These are phyloP conservation scores for Gallirallus australis DNA, from an alignment of 2,797 vertebrate species.

Conservation along the genomic window DNA sequence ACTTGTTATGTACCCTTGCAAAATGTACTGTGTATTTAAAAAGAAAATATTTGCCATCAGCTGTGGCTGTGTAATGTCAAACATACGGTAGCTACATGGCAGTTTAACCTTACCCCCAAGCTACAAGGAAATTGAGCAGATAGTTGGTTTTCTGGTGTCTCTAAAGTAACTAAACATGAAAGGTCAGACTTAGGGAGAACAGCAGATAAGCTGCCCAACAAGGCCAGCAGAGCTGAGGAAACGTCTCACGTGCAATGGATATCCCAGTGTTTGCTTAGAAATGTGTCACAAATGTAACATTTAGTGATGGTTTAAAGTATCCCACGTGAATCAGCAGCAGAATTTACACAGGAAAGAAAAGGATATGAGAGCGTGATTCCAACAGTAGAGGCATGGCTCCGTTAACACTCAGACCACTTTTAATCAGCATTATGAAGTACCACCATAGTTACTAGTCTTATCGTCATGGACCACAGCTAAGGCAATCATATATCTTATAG, in stretches of 20 bases:
- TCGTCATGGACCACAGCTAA: not conserved
- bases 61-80: slow-evolving; percentile 30
- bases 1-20: not conserved
- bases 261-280: slow-evolving; percentile 20
- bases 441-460: not conserved
- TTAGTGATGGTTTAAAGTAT: slow-evolving; percentile 9
- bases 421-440: not conserved
- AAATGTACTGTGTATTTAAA: slow-evolving; percentile 23
- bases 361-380: not conserved
- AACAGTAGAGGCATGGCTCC: not conserved
- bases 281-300: not conserved
- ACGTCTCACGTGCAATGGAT: slow-evolving; percentile 1
- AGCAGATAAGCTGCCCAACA: slow-evolving; percentile 53
- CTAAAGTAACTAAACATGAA: slow-evolving; percentile 28
- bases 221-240: slow-evolving; percentile 33
- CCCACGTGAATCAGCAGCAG: not conserved
- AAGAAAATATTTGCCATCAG: slow-evolving; percentile 67
- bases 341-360: not conserved
- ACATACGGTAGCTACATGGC: slow-evolving; percentile 9
- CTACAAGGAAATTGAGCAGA: slow-evolving; percentile 42
- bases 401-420: not conserved
- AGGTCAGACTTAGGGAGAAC: slow-evolving; percentile 14
- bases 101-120: slow-evolving; percentile 60
- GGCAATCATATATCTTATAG: not conserved
- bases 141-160: slow-evolving; percentile 26